Percentiles rank a stretch among this genome's conserved stretches.
These are phyloP conservation scores for Aldabrachelys gigantea DNA, from an alignment of 2,113 vertebrate genomes.

Conservation along the genomic window DNA sequence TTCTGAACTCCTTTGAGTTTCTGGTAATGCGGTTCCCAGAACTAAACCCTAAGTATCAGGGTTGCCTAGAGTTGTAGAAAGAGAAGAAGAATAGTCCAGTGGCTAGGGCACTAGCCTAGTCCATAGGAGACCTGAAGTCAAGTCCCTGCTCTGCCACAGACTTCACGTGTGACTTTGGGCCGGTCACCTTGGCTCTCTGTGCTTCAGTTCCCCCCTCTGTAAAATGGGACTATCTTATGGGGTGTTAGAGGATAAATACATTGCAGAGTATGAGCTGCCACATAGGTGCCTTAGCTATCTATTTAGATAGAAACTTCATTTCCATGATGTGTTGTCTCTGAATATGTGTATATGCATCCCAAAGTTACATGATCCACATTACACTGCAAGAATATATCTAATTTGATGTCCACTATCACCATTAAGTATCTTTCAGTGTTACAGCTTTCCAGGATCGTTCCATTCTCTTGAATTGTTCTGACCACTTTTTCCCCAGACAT, in stretches of 20 bases:
- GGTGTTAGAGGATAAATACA: conserved; percentile 10
- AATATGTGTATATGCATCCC: not conserved
- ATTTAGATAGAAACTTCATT: not conserved
- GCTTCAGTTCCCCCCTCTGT: not conserved
- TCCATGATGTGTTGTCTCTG: not conserved
- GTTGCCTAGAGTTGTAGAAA: not conserved
- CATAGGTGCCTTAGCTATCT: not conserved
- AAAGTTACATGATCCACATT: not conserved
- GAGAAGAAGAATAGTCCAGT: not conserved
- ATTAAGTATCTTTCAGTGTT: not conserved
- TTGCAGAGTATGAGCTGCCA: not conserved
- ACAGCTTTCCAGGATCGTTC: not conserved
- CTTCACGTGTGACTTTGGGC: not conserved
- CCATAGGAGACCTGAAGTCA: not conserved
- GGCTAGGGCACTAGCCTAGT: not conserved
- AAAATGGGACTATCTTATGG: not conserved
- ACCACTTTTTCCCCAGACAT: not conserved
- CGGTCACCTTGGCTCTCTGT: not conserved
- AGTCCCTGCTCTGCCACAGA: not conserved
- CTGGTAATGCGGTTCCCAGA: not conserved
- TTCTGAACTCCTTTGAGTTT: not conserved
- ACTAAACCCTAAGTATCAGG: not conserved
- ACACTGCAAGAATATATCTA: not conserved
- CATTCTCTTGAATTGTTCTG: not conserved
- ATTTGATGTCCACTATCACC: not conserved